Conservation (phyloP, 2,797 vertebrate species). For the Linurgus olivaceus region DNA sequence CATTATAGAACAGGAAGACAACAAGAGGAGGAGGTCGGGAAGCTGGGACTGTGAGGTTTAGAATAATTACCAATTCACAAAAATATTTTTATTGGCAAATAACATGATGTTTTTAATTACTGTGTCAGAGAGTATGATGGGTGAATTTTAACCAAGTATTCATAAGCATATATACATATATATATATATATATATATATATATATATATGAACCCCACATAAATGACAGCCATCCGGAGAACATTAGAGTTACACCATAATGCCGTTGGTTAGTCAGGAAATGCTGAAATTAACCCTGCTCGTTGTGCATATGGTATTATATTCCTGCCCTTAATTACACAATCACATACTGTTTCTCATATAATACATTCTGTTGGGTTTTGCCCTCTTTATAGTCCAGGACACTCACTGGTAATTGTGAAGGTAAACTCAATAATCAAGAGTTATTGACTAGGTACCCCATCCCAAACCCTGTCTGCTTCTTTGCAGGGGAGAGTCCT, state of each 20-base stretch:
- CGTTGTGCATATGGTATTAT: conserved; percentile 10
- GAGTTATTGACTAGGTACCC: neutral
- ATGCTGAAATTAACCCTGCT: conserved; percentile 34
- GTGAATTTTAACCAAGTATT: conserved; percentile 35
- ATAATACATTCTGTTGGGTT: conserved; percentile 33
- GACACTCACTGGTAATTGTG: conserved; percentile 11
- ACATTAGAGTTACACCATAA: conserved; percentile 37
- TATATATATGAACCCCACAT: neutral
- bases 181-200: neutral
- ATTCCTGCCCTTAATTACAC: conserved; percentile 42
- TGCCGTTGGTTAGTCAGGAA: conserved; percentile 30
- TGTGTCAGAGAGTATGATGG: neutral
- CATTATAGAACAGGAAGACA: conserved; percentile 19
- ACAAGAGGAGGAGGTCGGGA: neutral
- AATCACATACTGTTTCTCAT: conserved; percentile 41
- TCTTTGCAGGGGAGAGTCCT: conserved; percentile 24
- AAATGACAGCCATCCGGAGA: conserved; percentile 45
- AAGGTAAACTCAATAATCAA: conserved; percentile 40
- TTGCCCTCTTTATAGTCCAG: conserved; percentile 11
- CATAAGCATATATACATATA: neutral
- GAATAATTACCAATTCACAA: neutral
- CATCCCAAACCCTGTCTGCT: neutral
- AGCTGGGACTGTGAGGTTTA: neutral
- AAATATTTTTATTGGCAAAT: conserved; percentile 53
- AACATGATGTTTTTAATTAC: conserved; percentile 45